These are phyloP conservation scores for Ptilorrhoa leucosticta DNA, from an alignment of 2,113 vertebrate genomes.

Conservation along the genomic window DNA sequence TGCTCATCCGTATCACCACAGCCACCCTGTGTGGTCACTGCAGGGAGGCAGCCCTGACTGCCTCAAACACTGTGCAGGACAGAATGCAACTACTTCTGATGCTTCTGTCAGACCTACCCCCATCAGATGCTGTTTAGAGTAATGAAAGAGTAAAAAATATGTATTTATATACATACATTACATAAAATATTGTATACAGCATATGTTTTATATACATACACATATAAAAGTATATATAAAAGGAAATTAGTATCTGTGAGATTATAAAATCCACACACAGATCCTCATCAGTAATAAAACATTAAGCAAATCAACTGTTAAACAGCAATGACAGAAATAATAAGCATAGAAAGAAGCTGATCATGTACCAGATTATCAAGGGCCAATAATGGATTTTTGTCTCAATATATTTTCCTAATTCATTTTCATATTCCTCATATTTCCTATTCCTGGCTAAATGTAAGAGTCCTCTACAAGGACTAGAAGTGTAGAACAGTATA, in stretches of 20 bases:
- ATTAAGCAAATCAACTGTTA: neutral
- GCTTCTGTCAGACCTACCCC: neutral
- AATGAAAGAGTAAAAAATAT: neutral
- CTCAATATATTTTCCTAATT: neutral
- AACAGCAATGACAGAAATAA: neutral
- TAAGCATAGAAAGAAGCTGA: neutral
- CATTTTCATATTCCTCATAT: neutral
- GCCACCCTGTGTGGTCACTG: neutral
- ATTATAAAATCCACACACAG: neutral
- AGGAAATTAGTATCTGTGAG: neutral
- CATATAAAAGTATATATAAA: neutral
- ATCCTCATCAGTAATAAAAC: neutral
- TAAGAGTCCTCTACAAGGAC: neutral
- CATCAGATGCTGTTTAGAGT: neutral
- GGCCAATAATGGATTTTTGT: neutral
- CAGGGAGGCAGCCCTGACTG: neutral
- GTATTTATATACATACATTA: no score
- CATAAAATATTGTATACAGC: neutral
- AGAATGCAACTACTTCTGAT: neutral
- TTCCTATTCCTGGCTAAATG: neutral
- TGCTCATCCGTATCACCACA: neutral
- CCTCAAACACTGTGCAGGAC: accelerated
- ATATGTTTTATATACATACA: neutral
- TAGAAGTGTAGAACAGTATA: neutral
- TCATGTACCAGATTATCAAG: neutral